These are phyloP conservation scores for Nothoprocta pentlandii DNA, from an alignment of 2,113 vertebrate genomes.

Conservation along the genomic window DNA sequence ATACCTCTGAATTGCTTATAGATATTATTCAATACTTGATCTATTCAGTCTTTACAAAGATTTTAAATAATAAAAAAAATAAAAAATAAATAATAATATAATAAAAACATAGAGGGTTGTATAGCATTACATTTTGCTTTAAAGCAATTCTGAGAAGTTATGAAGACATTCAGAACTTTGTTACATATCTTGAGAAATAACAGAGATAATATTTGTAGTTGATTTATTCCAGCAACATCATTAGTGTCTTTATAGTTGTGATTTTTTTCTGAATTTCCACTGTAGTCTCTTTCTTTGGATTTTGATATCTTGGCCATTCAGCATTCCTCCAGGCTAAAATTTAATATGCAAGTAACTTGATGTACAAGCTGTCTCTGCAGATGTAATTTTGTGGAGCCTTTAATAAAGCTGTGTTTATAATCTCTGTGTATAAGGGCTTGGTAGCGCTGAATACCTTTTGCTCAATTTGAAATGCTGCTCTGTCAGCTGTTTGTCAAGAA, in stretches of 20 bases:
- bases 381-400: neutral
- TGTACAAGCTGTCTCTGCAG: neutral
- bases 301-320: neutral
- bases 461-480: neutral
- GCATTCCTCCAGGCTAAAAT: neutral
- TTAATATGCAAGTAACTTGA: neutral
- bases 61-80: neutral
- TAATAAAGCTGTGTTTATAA: neutral
- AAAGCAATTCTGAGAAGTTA: constrained; percentile 4
- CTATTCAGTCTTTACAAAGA: constrained; percentile 22
- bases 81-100: too few relatives aligned
- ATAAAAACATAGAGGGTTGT: neutral
- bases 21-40: neutral
- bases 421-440: neutral
- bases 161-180: constrained; percentile 6
- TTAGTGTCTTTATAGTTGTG: neutral
- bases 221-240: neutral
- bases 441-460: neutral
- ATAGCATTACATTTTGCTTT: constrained; percentile 40
- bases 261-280: constrained; percentile 6
- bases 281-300: neutral
- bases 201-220: constrained; percentile 39
- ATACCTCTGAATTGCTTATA: constrained; percentile 27
- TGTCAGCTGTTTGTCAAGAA: neutral
- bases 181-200: constrained; percentile 32